Evolutionary conservation across 2,113 vertebrate species (phyloP).

Genomic region (Actenoides lindsayi): DNA sequence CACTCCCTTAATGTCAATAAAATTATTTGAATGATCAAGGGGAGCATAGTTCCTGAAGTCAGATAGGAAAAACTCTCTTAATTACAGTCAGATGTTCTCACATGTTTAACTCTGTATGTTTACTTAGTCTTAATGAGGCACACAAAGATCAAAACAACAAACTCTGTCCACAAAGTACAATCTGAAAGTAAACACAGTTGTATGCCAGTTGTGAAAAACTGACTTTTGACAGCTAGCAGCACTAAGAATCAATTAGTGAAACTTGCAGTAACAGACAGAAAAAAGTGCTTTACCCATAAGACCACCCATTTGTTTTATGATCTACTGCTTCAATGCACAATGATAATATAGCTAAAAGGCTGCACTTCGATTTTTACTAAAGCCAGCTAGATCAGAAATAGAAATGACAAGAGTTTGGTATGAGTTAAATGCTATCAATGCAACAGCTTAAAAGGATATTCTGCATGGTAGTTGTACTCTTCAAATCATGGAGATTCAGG

Average conservation of each 20-base stretch:
- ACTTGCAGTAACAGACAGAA: background rate
- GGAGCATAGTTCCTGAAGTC: background rate
- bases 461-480: background rate
- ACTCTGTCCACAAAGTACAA: background rate
- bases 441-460: background rate
- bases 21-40: background rate
- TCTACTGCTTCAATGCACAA: constrained; percentile 16
- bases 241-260: constrained; percentile 48
- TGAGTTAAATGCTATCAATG: constrained; percentile 1
- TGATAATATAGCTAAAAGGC: constrained; percentile 43
- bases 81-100: background rate
- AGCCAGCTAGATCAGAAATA: constrained; percentile 31
- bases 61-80: background rate
- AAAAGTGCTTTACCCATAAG: background rate
- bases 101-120: background rate
- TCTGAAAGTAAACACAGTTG: background rate
- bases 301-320: constrained; percentile 56
- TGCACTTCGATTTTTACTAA: background rate
- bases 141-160: background rate
- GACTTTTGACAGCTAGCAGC: constrained; percentile 23
- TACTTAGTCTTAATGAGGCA: background rate
- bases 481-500: background rate
- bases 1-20: background rate
- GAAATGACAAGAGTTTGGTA: background rate
- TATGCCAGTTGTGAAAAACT: background rate